Base-by-base conservation (phyloP, 2,888 invertebrate species). In the Stegophylla sp. region DNA sequence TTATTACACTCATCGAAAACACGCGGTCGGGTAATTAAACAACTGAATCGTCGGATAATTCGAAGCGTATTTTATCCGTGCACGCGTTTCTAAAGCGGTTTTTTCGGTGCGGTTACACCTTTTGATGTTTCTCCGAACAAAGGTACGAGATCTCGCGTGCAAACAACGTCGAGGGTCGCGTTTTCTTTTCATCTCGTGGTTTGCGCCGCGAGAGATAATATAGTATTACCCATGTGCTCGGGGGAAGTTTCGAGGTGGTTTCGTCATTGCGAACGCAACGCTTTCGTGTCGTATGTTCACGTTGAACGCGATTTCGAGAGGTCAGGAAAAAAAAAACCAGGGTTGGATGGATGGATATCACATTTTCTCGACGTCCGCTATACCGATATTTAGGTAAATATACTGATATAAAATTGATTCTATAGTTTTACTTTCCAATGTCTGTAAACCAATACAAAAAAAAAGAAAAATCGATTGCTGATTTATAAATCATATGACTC, bases 131-230 rank as follows among this genome's bases (percentile, higher is more conserved):
- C 1, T 23, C n/a, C 5, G n/a, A 15, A 63, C 63, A 34, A 63
- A 53, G 56, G 72, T 56, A 72, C 34, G 4, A 5, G 34, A 3
- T 71, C 41, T 9, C 20, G 56, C 41, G 23, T 23, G 17, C 34
- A 72, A 72, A 72, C 72, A 41, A 41, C 41, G 15, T 23, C 41
- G 10, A 56, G 41, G 26, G 20, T 51, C 12, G n/a, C n/a, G 43
- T 72, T 41, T 72, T 56, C 72, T 72, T 72, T 72, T 72, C 56
- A 72, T 56, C 56, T 56, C 23, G 41, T 3, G 41, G 41, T 72
- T 28, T 17, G 9, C n/a, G 28, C 4, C 56, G 20, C 69, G 48
- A 64, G 20, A 64, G 41, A 34, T 64, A 5, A 34, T 7, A 34
- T 56, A 56, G 15, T 20, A 20, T 20, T 20, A 20, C 20, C 34